Evolutionary conservation across 2,797 vertebrate species (phyloP), one percentile per base, ranked within the genome.

Genomic region (Peromyscus aztecus): DNA sequence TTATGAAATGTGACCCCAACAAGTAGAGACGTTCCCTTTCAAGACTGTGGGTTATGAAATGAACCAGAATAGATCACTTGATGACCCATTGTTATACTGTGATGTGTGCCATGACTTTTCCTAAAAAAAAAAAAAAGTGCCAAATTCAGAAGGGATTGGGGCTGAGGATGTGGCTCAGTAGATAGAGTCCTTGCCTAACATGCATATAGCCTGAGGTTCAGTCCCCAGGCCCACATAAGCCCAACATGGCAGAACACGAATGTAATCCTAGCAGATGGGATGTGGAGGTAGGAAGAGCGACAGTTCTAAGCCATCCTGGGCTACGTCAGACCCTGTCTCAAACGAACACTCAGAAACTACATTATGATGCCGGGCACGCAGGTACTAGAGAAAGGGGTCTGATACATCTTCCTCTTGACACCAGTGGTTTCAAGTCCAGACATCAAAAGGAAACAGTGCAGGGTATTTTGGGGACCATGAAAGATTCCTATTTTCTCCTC

Each of bases 401-500:
- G 59, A 24, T 10, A 16, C 29, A 3, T 86, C 65, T 34, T 89
- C 4, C 31, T 85, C 63, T 52, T 67, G 55, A 76, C 67, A 63
- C 75, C 82, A 52, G 87, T 46, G 10, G 69, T 49, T 94, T 98
- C n/a, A 46, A 52, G 82, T 86, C n/a, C 52, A 76, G 57, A 65
- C 49, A 23, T 84, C 83, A 88, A 71, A 96, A n/a, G 83, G 94
- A 95, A 96, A 86, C 46, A 80, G 69, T 31, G 17, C 0, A 61
- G 24, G 16, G 69, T 94, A 90, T 92, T 97, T 97, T 96, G 67
- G 94, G 83, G 75, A 86, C 40, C 81, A 4, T 94, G 88, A n/a
- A 43, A 4, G 46, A 37, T 88, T 61, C 31, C 57, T 55, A 34
- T 3, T 2, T 4, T 37, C 43, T 37, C 8, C 23, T 43, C 7